Evolutionary conservation across 2,113 vertebrate genomes (phyloP).

Genomic region (Orthonyx spaldingii): DNA sequence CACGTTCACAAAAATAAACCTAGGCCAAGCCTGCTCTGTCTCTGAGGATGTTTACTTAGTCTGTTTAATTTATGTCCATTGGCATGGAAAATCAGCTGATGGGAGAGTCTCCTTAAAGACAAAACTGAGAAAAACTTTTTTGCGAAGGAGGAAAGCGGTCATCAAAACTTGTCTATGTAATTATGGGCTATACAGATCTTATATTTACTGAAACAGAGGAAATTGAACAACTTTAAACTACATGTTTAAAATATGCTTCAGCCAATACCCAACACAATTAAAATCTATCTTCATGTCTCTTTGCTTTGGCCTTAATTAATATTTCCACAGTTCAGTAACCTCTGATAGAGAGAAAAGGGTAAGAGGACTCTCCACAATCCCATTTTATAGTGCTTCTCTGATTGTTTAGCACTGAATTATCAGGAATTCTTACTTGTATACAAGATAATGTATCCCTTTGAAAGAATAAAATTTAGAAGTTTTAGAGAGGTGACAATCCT

Average conservation of each 20-base stretch:
- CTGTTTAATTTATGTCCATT: neutral
- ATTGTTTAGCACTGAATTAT: neutral
- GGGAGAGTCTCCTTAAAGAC: neutral
- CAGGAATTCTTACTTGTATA: neutral
- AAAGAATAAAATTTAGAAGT: neutral
- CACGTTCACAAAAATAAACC: neutral
- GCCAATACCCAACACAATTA: neutral
- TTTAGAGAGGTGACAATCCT: neutral
- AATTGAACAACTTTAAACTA: neutral
- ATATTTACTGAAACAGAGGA: neutral
- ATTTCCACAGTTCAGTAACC: neutral
- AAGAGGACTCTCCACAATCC: neutral
- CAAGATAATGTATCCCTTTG: no score
- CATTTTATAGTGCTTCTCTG: neutral
- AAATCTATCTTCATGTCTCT: neutral
- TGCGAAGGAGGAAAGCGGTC: neutral
- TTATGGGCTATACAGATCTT: neutral
- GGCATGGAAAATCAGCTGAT: neutral
- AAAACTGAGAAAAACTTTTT: neutral
- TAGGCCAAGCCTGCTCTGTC: neutral
- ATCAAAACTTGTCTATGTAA: neutral
- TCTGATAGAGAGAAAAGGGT: neutral
- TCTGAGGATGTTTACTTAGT: neutral
- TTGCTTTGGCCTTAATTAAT: neutral
- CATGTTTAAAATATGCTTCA: neutral